A percentile compares a stretch with the other conserved stretches of the same genome.
Conservation (phyloP, 2,888 invertebrate species). For the Nymphalis c-album region DNA sequence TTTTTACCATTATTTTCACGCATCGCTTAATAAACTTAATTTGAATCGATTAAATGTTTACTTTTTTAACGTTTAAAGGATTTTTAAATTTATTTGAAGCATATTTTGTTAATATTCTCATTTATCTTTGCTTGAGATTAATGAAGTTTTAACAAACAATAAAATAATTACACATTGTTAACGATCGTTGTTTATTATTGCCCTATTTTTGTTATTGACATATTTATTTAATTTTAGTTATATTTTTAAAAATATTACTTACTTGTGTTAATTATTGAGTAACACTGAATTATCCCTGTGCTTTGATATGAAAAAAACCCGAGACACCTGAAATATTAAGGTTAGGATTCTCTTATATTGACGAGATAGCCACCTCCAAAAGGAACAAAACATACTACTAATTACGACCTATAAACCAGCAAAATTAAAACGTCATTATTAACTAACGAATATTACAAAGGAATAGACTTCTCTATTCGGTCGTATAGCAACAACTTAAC, state of each 20-base stretch:
- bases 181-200: too few relatives aligned
- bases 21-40: not conserved
- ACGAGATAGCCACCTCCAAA: slow-evolving; percentile 40
- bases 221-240: too few relatives aligned
- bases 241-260: not conserved
- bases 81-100: not conserved
- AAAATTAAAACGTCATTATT: slow-evolving; percentile 37
- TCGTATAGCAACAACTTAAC: slow-evolving; percentile 56
- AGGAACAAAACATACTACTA: slow-evolving; percentile 57
- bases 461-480: slow-evolving; percentile 33
- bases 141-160: too few relatives aligned
- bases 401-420: slow-evolving; percentile 48
- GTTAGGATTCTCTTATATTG: slow-evolving; percentile 39
- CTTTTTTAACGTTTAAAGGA: not conserved
- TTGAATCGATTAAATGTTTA: not conserved
- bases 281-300: too few relatives aligned
- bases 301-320: not conserved
- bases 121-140: too few relatives aligned
- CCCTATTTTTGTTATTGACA: too few relatives aligned
- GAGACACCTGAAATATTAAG: slow-evolving; percentile 2
- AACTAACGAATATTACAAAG: not conserved
- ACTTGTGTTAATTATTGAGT: not conserved
- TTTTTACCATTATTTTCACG: not conserved
- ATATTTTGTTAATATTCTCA: too few relatives aligned
- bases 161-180: too few relatives aligned